Percentiles rank a stretch among this genome's conserved stretches.
phyloP scores from a whole-genome alignment of 64 coral and sea anemone species.

The Montipora capricornis region DNA sequence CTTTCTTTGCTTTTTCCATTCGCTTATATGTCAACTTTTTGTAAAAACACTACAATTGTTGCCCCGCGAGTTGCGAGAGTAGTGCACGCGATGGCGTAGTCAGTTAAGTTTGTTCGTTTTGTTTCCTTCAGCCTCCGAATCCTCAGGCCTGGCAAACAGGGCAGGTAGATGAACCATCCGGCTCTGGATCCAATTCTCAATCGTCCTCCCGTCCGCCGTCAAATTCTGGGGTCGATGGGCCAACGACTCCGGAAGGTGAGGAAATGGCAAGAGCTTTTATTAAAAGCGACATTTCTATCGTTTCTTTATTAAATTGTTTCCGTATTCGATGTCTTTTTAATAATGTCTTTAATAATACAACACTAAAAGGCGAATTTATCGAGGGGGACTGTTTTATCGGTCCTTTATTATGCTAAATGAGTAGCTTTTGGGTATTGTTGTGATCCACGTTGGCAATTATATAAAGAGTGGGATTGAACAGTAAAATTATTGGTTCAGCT shows the following conservation, averaged over 20 bases:
- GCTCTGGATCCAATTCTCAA: slow-evolving; percentile 84
- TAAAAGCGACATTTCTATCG: slow-evolving; percentile 98
- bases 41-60: slow-evolving; percentile 79
- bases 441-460: slow-evolving; percentile 94
- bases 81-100: slow-evolving; percentile 81
- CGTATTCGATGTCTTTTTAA: slow-evolving; percentile 99
- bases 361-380: slow-evolving; percentile 95
- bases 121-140: slow-evolving; percentile 63
- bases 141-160: slow-evolving; percentile 83
- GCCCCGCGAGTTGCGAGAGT: slow-evolving; percentile 46
- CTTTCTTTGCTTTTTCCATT: slow-evolving; percentile 90
- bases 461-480: slow-evolving; percentile 92
- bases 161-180: slow-evolving; percentile 75
- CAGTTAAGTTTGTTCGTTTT: slow-evolving; percentile 53
- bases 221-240: slow-evolving; percentile 84
- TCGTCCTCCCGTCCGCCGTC: slow-evolving; percentile 87
- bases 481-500: slow-evolving; percentile 95
- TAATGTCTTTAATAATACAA: slow-evolving; percentile 98
- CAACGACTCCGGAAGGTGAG: slow-evolving; percentile 97
- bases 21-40: slow-evolving; percentile 73
- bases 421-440: slow-evolving; percentile 79
- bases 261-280: slow-evolving; percentile 78
- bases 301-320: slow-evolving; percentile 99
- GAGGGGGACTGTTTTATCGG: slow-evolving; percentile 84
- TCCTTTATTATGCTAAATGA: slow-evolving; percentile 96